A percentile compares a stretch with the other conserved stretches of the same genome.
phyloP scores from a whole-genome alignment of 2,797 vertebrate genomes.

The Masticophis lateralis region DNA sequence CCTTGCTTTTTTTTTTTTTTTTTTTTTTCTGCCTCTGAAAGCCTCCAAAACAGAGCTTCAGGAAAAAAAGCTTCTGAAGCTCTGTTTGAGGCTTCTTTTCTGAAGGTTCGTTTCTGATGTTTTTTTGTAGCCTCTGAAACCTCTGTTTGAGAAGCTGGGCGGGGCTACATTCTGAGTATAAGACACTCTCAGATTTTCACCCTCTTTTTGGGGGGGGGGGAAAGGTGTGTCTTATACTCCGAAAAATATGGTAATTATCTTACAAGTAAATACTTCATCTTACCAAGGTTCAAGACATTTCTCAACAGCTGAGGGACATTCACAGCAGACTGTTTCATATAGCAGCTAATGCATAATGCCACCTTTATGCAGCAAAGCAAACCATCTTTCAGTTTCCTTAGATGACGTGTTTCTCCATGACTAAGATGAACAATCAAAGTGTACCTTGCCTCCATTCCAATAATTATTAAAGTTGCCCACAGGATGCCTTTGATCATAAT shows the following conservation, averaged over 20 bases:
- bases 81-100: too few species aligned
- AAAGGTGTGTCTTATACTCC: too few species aligned
- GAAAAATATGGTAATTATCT: neutral
- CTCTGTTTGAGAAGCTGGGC: too few species aligned
- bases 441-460: neutral
- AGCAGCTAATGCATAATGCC: neutral
- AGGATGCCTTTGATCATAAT: neutral
- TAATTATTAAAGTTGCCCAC: neutral
- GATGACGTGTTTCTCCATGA: neutral
- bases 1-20: too few species aligned
- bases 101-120: too few species aligned
- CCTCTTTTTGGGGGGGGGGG: fast-evolving
- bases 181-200: too few species aligned
- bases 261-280: neutral
- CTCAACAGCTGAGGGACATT: neutral
- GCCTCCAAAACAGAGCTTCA: too few species aligned
- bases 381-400: neutral
- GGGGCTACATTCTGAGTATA: too few species aligned
- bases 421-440: neutral
- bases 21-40: too few species aligned
- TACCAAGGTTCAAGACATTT: neutral
- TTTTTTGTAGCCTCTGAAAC: too few species aligned
- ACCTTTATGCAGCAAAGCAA: neutral
- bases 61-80: too few species aligned
- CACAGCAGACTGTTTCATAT: neutral